Evolutionary conservation across 2,113 vertebrate species (phyloP), one percentile per base, ranked within the genome.

Genomic region (Anseranas semipalmata): DNA sequence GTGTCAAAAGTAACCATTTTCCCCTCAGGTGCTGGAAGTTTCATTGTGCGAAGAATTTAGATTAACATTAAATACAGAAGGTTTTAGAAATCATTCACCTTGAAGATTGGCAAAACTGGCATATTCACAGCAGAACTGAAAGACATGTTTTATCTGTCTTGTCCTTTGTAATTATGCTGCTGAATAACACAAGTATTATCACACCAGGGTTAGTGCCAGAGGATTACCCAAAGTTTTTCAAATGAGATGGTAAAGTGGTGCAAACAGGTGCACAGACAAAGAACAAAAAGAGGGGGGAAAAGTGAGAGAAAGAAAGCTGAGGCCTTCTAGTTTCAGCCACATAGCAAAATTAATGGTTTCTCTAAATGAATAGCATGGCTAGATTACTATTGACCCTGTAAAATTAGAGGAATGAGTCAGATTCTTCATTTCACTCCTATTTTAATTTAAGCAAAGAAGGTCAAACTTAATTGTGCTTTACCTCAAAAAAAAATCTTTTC

Each of bases 231-330:
- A 98, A 99, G 98, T 99, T 99, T 98, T 99, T 99, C 98, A 98
- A 98, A 99, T 98, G 98, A 97, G 98, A 98, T 98, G 98, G 98
- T 98, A 99, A 99, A 99, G 99, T 98, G 98, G 98, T 98, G 98
- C 95, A 99, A 99, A 99, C 99, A 99, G 99, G 99, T 99, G 99
- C 99, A 98, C 98, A 98, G 97, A 99, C 98, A 99, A 98, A 99
- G 98, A 98, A 97, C 87, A 97, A 92, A 95, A 98, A 97, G 98
- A 97, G 95, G 95, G 97, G 90, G 96, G 93, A 87, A 95, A 96
- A 98, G 98, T 97, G 97, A 97, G 97, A 98, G 90, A 98, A 97
- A 98, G 98, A 98, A 99, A 99, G 98, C 98, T 97, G 98, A 99
- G 95, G 97, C 97, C 98, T 97, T 97, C 97, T 98, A 97, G 95